These are phyloP conservation scores for Eriocheir sinensis DNA, from an alignment of 1,140 invertebrate genomes.

Conservation along the genomic window DNA sequence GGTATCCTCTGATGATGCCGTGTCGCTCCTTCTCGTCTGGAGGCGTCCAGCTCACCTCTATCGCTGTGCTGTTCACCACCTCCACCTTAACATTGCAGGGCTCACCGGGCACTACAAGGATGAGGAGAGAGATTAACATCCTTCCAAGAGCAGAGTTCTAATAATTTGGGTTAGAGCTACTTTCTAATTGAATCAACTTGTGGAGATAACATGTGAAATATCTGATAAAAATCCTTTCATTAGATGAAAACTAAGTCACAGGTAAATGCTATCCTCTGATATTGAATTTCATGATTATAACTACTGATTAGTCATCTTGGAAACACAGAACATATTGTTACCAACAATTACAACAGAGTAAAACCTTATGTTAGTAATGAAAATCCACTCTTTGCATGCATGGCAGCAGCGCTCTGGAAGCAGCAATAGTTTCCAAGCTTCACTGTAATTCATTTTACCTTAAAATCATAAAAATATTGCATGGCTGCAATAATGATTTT, in stretches of 20 bases:
- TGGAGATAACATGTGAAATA: background rate
- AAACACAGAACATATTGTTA: conserved; percentile 10
- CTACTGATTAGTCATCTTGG: background rate
- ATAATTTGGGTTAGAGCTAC: conserved; percentile 11
- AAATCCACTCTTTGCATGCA: conserved; percentile 6
- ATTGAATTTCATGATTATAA: background rate
- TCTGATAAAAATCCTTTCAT: background rate
- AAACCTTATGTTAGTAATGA: background rate
- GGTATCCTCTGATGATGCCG: conserved; percentile 98
- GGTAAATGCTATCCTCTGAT: background rate
- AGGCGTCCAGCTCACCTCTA: conserved; percentile 95
- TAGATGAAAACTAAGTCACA: background rate
- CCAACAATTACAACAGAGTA: background rate
- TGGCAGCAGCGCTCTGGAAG: conserved; percentile 19
- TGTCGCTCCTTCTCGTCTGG: conserved; percentile 94
- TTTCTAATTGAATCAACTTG: background rate
- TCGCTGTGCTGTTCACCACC: conserved; percentile 95
- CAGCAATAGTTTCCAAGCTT: background rate
- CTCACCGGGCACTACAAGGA: conserved; percentile 94
- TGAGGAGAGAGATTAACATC: conserved; percentile 39
- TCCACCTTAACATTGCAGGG: conserved; percentile 94
- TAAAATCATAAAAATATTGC: background rate
- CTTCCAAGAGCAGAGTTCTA: background rate
- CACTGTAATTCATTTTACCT: background rate
- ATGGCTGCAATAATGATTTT: background rate